Evolutionary conservation across 1,140 invertebrate genomes (phyloP).

Genomic region (Meteorus sp.): DNA sequence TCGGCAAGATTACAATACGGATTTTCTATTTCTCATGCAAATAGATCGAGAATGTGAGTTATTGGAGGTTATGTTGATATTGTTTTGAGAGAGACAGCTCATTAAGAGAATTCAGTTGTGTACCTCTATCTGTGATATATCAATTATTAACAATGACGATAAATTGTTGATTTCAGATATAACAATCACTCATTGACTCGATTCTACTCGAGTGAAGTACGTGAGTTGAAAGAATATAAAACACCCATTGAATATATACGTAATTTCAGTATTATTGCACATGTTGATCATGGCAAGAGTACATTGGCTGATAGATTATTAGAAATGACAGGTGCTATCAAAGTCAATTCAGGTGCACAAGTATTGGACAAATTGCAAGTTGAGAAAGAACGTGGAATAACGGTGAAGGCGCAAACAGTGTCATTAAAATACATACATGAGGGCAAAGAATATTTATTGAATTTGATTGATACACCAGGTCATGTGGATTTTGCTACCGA

Average conservation of each 20-base stretch:
- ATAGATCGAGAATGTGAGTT: slow-evolving; percentile 5
- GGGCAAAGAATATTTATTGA: slow-evolving; percentile 79
- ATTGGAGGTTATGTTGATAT: not conserved
- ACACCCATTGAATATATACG: slow-evolving; percentile 74
- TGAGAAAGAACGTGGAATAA: slow-evolving; percentile 94
- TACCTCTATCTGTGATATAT: not conserved
- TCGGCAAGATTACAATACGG: not conserved
- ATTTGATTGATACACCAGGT: slow-evolving; percentile 97
- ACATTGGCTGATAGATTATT: slow-evolving; percentile 91
- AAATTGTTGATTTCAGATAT: slow-evolving; percentile 2
- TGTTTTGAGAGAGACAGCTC: no score
- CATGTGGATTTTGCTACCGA: slow-evolving; percentile 99
- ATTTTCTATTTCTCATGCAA: not conserved
- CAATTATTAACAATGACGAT: not conserved
- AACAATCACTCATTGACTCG: not conserved
- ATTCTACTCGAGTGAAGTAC: slow-evolving; percentile 30
- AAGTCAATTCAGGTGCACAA: slow-evolving; percentile 72
- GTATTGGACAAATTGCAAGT: slow-evolving; percentile 87
- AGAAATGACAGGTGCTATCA: slow-evolving; percentile 86
- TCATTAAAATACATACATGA: slow-evolving; percentile 80
- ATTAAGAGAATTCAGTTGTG: not conserved
- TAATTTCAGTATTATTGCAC: slow-evolving; percentile 96
- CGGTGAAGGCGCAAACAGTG: slow-evolving; percentile 96
- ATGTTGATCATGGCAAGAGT: slow-evolving; percentile 98
- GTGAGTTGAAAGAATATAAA: slow-evolving; percentile 37